Conservation (phyloP, 2,797 vertebrate species). For the Chaetophractus vellerosus region DNA sequence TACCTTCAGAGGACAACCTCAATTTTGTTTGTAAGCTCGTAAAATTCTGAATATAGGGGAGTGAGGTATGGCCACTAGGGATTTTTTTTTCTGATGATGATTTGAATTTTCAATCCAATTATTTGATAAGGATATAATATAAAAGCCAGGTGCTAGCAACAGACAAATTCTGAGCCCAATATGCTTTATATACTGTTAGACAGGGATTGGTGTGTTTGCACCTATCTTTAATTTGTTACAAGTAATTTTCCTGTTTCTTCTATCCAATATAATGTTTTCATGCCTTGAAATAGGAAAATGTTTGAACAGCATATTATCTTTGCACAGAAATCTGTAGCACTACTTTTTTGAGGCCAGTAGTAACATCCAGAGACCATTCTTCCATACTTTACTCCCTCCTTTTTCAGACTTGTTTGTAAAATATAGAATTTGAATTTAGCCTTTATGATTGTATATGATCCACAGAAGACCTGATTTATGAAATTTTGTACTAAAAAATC, state of each 20-base stretch:
- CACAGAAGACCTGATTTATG: constrained; percentile 98
- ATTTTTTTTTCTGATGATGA: constrained; percentile 93
- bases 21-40: constrained; percentile 90
- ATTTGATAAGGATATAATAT: constrained; percentile 92
- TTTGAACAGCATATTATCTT: constrained; percentile 90
- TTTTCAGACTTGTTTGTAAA: constrained; percentile 97
- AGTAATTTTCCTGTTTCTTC: constrained; percentile 91
- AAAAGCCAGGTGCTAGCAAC: constrained; percentile 93
- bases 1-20: constrained; percentile 91
- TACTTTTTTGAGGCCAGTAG: constrained; percentile 96
- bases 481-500: constrained; percentile 96
- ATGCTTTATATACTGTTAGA: constrained; percentile 91
- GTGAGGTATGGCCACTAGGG: constrained; percentile 96
- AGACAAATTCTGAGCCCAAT: constrained; percentile 92
- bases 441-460: constrained; percentile 99
- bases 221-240: constrained; percentile 90
- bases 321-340: constrained; percentile 96
- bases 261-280: constrained; percentile 92
- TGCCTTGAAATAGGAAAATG: constrained; percentile 92
- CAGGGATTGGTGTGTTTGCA: constrained; percentile 90
- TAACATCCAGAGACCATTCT: constrained; percentile 93
- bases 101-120: constrained; percentile 91
- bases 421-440: constrained; percentile 97
- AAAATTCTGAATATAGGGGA: constrained; percentile 95
- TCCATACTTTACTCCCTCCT: constrained; percentile 93